Conservation (phyloP, 1,140 invertebrate species). For the Lineus longissimus region DNA sequence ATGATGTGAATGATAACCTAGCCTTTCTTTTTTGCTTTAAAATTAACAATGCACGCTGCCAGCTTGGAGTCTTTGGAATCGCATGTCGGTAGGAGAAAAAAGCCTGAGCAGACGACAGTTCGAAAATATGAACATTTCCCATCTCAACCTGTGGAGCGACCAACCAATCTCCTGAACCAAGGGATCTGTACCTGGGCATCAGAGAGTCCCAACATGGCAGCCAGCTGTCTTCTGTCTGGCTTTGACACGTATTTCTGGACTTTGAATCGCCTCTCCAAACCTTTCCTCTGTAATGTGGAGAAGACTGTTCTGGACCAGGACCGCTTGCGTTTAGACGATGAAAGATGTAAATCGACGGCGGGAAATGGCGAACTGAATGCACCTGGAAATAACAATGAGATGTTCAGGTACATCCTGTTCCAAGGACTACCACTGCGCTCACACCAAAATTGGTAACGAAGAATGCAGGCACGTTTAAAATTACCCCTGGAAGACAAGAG, state of each 20-base stretch:
- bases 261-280: conserved; percentile 89
- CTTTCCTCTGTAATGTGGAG: conserved; percentile 88
- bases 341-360: too few relatives aligned
- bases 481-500: too few relatives aligned
- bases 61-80: too few relatives aligned
- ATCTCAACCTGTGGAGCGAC: neutral
- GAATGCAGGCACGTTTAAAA: too few relatives aligned
- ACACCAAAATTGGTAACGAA: too few relatives aligned
- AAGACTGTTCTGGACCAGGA: conserved; percentile 89
- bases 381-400: too few relatives aligned
- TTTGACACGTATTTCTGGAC: conserved; percentile 98
- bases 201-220: conserved; percentile 90
- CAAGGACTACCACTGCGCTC: too few relatives aligned
- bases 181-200: conserved; percentile 66
- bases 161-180: neutral
- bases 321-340: conserved; percentile 71
- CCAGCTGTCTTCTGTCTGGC: conserved; percentile 91
- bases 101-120: neutral
- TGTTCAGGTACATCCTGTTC: too few relatives aligned
- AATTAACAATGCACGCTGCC: too few relatives aligned
- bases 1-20: too few relatives aligned
- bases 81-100: neutral
- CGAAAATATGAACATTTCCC: neutral
- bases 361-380: too few relatives aligned
- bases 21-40: too few relatives aligned